Base-by-base conservation (phyloP, 2,797 vertebrate species). In the Ptychadena robeensis region DNA sequence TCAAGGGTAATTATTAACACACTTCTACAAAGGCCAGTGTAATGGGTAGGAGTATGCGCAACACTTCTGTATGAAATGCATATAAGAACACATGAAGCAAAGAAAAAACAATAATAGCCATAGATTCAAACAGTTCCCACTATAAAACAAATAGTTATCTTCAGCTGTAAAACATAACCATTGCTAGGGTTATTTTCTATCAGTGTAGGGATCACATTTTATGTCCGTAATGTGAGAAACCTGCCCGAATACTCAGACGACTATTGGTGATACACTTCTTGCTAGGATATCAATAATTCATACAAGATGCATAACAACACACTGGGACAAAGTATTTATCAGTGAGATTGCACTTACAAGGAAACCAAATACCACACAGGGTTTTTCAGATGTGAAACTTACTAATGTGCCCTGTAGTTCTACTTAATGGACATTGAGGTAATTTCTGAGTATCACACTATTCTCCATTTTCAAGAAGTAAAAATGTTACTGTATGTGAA, bases 251-350 rank as follows among this genome's bases (percentile, higher is more conserved):
- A 80, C 87, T 86, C 66, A 82, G 87, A 89, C 81, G 72, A 89
- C 85, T 87, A 87, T 85, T 89, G 83, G 83, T 88, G 91, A 93
- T 89, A 91, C 85, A 86, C 87, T 89, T 85, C 89, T 90, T 87
- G 86, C 91, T 90, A 86, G 82, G 57, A 87, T 89, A 89, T 94
- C 81, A 93, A 94, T 93, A 91, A 95, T 96, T 94, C 86, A 96
- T 90, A 82, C 77, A 65, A 91, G 92, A 91, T 71, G 87, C 89
- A 90, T 88, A 89, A 91, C 90, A 92, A 94, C 92, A 94, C 92
- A 91, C 88, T 87, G 77, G 88, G 87, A 93, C 91, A 92, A 93
- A 92, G 93, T 92, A 92, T 94, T 91, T 93, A 88, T 92, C 92
- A 93, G 90, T 86, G 87, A 67, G 79, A 90, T 87, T 89, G 89